Conservation (phyloP, 1,140 invertebrate genomes). For the Drosophila nannoptera region DNA sequence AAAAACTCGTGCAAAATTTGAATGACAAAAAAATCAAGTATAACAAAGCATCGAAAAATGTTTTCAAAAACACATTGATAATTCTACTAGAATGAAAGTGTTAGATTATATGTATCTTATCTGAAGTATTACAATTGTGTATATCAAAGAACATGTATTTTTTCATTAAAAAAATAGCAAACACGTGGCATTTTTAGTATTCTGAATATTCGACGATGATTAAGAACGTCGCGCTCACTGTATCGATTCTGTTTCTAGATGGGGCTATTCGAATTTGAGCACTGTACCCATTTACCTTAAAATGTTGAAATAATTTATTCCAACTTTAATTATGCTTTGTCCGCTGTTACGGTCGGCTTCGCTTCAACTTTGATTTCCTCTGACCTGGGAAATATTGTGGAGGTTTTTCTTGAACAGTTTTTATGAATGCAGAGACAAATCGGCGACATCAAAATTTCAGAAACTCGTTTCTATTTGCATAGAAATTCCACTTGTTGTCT, state of each 20-base stretch:
- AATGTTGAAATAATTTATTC: constrained; percentile 74
- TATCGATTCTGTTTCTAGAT: constrained; percentile 14
- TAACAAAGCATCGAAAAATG: too few species aligned
- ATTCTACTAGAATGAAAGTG: too few species aligned
- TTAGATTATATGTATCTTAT: too few species aligned
- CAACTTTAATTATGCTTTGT: constrained; percentile 65
- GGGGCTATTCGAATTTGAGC: constrained; percentile 27
- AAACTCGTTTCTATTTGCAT: constrained; percentile 69
- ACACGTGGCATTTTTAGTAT: neutral
- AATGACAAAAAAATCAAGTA: too few species aligned
- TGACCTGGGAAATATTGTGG: constrained; percentile 13
- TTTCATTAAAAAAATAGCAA: neutral
- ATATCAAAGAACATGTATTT: too few species aligned
- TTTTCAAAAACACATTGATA: too few species aligned
- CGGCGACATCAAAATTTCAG: constrained; percentile 70
- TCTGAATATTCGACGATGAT: constrained; percentile 18
- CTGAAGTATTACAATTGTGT: too few species aligned
- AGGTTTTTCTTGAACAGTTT: constrained; percentile 34
- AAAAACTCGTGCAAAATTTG: too few species aligned
- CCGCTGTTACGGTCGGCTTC: constrained; percentile 31
- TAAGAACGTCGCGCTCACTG: constrained; percentile 16
- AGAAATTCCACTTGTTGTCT: constrained; percentile 52
- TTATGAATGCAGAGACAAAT: constrained; percentile 74
- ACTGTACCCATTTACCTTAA: constrained; percentile 61
- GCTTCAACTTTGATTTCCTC: constrained; percentile 48